Evolutionary conservation across 2,888 invertebrate genomes (phyloP).

Genomic region (Drepanosiphum platanoidis): DNA sequence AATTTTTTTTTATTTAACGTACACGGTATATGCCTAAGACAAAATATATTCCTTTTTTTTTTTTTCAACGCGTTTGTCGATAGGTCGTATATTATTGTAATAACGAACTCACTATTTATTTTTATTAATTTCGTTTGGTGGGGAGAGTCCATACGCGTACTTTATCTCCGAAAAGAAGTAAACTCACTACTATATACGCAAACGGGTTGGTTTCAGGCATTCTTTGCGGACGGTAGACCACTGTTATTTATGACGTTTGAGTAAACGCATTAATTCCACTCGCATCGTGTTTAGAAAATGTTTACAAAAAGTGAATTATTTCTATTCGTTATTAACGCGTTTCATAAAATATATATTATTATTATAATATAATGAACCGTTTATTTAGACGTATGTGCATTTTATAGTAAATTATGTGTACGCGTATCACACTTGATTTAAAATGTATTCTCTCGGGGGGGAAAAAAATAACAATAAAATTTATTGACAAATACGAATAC

Average conservation of each 20-base stretch:
- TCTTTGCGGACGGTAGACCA: background rate
- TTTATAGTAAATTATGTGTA: background rate
- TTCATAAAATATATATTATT: too few species aligned
- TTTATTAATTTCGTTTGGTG: background rate
- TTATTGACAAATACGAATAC: background rate
- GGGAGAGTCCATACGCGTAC: background rate
- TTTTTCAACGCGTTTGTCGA: too few species aligned
- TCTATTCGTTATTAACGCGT: constrained; percentile 1
- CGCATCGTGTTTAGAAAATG: background rate
- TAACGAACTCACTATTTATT: background rate
- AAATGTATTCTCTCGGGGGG: background rate
- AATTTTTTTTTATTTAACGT: too few species aligned
- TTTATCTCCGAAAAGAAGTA: background rate
- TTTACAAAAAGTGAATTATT: constrained; percentile 1
- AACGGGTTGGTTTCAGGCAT: background rate
- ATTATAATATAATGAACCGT: background rate
- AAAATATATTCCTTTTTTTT: background rate
- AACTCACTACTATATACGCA: too few species aligned
- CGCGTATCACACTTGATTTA: background rate
- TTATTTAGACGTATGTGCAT: background rate
- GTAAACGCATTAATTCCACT: constrained; percentile 8
- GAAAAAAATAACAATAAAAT: constrained; percentile 29
- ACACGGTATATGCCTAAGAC: too few species aligned
- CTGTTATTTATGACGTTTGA: constrained; percentile 19
- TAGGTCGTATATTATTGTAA: background rate